These are phyloP conservation scores for Rafetus swinhoei DNA, from an alignment of 2,113 vertebrate species.

Conservation along the genomic window DNA sequence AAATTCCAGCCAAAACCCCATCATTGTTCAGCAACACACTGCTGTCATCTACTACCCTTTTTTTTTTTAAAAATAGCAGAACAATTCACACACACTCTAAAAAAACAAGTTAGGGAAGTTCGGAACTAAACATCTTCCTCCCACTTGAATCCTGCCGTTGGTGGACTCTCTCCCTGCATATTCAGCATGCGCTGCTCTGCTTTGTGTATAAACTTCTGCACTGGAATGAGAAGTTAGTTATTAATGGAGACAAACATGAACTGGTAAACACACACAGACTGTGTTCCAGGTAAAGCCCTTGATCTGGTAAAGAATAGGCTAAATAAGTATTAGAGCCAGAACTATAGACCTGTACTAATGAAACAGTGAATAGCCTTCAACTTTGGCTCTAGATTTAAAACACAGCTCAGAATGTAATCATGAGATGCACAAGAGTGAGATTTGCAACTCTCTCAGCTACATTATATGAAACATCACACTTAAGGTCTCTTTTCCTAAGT, in stretches of 20 bases:
- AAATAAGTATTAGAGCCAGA: background rate
- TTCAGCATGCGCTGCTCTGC: background rate
- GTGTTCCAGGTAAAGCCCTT: background rate
- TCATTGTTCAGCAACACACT: background rate
- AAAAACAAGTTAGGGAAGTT: rapidly evolving
- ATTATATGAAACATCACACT: background rate
- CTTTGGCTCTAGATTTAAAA: background rate
- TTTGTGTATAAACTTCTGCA: background rate
- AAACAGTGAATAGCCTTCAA: background rate
- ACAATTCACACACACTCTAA: too few relatives aligned
- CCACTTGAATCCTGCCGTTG: background rate
- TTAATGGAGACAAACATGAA: rapidly evolving
- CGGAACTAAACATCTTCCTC: background rate
- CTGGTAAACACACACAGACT: rapidly evolving
- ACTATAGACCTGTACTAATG: background rate
- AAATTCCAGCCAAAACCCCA: background rate
- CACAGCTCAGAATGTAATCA: background rate
- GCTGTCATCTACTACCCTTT: rapidly evolving
- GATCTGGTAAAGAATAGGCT: background rate
- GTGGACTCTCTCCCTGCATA: background rate
- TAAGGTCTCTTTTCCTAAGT: background rate
- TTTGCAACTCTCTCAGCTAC: background rate
- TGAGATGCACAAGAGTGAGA: background rate
- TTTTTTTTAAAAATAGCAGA: background rate
- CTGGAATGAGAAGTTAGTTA: background rate